Evolutionary conservation across 2,888 invertebrate species (phyloP).

Genomic region (Drosophila fungiperda): DNA sequence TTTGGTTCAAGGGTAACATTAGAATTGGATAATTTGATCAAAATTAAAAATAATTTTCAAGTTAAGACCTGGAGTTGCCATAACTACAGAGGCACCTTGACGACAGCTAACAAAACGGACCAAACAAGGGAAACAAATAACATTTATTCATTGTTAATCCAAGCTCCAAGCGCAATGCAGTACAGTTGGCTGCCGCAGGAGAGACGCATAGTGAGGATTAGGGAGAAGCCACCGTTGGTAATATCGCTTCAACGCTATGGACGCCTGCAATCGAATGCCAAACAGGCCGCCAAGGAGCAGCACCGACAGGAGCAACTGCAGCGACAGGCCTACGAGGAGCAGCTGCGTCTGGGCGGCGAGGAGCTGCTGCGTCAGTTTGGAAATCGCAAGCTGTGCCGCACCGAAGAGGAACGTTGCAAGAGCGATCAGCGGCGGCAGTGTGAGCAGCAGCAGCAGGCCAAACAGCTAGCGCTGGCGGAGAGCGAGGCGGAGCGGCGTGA

Average conservation of each 20-base stretch:
- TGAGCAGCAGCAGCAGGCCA: conserved; percentile 29
- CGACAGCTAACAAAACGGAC: conserved; percentile 23
- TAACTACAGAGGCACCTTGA: conserved; percentile 12
- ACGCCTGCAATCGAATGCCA: conserved; percentile 57
- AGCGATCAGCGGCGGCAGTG: conserved; percentile 34
- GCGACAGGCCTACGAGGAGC: conserved; percentile 46
- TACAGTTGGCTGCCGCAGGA: conserved; percentile 71
- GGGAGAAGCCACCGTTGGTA: conserved; percentile 72
- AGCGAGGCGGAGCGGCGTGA: conserved; percentile 82
- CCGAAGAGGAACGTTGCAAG: conserved; percentile 56
- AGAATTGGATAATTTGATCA: not conserved
- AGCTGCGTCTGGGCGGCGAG: conserved; percentile 60
- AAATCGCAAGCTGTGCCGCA: conserved; percentile 55
- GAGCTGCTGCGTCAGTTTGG: conserved; percentile 53
- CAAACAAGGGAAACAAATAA: not conserved
- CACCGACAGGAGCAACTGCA: conserved; percentile 43
- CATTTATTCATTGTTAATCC: not conserved
- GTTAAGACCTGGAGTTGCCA: not conserved
- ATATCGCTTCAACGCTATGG: conserved; percentile 66
- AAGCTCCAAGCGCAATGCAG: conserved; percentile 43
- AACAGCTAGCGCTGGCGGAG: conserved; percentile 37
- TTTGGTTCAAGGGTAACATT: not conserved
- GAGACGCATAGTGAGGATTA: conserved; percentile 44
- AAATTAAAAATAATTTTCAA: not conserved
- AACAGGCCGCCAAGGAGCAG: conserved; percentile 29